Evolutionary conservation across 2,113 vertebrate genomes (phyloP).

Genomic region (Psilopsiagon aymara): DNA sequence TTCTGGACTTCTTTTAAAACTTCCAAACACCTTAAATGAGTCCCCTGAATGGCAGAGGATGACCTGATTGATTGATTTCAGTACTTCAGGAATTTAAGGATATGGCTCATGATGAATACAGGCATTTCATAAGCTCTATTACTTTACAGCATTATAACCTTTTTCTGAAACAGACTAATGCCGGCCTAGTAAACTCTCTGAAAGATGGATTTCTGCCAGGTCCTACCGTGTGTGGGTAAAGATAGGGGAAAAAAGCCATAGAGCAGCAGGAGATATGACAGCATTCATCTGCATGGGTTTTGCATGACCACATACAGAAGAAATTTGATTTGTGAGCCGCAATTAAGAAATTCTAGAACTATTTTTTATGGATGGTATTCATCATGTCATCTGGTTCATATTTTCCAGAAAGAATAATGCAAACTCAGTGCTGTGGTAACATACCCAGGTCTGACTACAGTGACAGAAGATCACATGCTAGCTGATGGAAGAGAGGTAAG

Average conservation of each 20-base stretch:
- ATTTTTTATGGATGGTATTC: slow-evolving; percentile 2
- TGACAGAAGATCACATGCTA: background rate
- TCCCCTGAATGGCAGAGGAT: background rate
- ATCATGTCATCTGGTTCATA: slow-evolving; percentile 51
- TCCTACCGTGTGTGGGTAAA: slow-evolving; percentile 6
- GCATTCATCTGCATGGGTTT: background rate
- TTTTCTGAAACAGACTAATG: background rate
- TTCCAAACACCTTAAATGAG: background rate
- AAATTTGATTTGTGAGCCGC: slow-evolving; percentile 49
- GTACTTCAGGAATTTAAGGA: background rate
- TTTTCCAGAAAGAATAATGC: slow-evolving; percentile 47
- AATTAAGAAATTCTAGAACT: slow-evolving; percentile 62
- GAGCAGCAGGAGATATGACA: background rate
- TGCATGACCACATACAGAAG: slow-evolving; percentile 28
- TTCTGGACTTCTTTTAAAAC: background rate
- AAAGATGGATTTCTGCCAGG: background rate
- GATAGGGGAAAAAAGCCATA: background rate
- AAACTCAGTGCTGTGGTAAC: slow-evolving; percentile 1
- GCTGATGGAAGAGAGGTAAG: background rate
- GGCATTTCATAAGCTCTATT: background rate
- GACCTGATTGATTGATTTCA: background rate
- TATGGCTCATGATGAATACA: background rate
- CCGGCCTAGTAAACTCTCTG: background rate
- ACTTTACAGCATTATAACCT: background rate
- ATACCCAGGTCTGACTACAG: background rate